Percentiles rank a stretch among this genome's conserved stretches.
Evolutionary conservation across 2,113 vertebrate species (phyloP).

Genomic region (Dendropsophus ebraccatus): DNA sequence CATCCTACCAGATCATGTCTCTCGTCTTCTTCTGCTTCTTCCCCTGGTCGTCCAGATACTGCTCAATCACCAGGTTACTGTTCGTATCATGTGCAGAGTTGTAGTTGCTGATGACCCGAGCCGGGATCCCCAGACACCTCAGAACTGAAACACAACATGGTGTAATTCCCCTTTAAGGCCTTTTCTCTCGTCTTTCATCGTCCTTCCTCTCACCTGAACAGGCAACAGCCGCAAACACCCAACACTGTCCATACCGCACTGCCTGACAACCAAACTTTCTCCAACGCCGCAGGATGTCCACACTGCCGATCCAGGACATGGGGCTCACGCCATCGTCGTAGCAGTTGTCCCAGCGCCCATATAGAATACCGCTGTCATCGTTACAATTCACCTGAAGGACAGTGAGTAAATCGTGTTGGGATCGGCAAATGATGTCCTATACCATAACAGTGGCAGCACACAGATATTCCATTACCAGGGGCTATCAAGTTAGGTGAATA

Average conservation of each 20-base stretch:
- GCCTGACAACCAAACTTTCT: slow-evolving; percentile 74
- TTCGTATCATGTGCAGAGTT: slow-evolving; percentile 83
- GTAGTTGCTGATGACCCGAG: slow-evolving; percentile 79
- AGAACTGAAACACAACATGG: slow-evolving; percentile 67
- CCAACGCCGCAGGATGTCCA: slow-evolving; percentile 89
- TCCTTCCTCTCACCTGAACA: slow-evolving; percentile 81
- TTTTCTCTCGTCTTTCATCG: too few species aligned
- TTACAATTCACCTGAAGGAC: slow-evolving; percentile 84
- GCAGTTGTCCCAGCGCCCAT: slow-evolving; percentile 80
- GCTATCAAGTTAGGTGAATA: neutral
- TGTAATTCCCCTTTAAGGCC: neutral
- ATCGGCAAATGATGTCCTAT: neutral
- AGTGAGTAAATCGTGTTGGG: neutral
- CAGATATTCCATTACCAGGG: neutral
- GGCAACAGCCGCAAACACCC: slow-evolving; percentile 94
- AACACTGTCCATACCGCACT: slow-evolving; percentile 94
- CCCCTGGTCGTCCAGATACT: slow-evolving; percentile 74
- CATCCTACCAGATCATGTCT: slow-evolving; percentile 88
- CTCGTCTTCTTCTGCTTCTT: slow-evolving; percentile 62
- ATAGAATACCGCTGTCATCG: slow-evolving; percentile 83
- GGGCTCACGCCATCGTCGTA: slow-evolving; percentile 85
- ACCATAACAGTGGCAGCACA: neutral
- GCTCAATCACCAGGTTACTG: slow-evolving; percentile 87
- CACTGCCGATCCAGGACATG: slow-evolving; percentile 87
- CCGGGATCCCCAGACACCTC: slow-evolving; percentile 75